Percentiles rank a stretch among this genome's conserved stretches.
Conservation (phyloP, 2,888 invertebrate genomes). For the Drosophila subsilvestris region DNA sequence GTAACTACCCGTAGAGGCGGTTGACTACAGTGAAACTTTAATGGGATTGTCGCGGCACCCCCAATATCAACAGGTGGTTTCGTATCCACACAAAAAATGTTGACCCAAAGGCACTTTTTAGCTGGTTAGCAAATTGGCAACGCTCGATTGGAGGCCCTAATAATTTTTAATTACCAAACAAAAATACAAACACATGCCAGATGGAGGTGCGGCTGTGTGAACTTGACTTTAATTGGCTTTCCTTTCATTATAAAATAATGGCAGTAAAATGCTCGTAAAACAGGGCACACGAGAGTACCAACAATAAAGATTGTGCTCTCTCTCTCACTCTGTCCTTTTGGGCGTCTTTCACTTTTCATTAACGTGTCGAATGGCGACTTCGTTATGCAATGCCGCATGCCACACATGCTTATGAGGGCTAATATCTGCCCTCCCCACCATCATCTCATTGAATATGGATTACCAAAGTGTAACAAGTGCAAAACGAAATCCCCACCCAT, state of each 20-base stretch:
- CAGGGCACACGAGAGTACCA: neutral
- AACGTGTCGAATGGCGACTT: constrained; percentile 57
- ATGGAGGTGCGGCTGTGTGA: constrained; percentile 69
- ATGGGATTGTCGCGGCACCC: constrained; percentile 27
- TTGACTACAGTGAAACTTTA: neutral
- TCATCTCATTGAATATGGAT: constrained; percentile 34
- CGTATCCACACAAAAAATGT: constrained; percentile 16
- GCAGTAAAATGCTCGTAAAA: neutral
- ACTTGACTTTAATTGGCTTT: constrained; percentile 78
- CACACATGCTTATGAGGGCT: constrained; percentile 27
- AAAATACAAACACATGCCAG: constrained; percentile 22
- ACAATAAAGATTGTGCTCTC: constrained; percentile 27
- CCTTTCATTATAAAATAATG: constrained; percentile 61
- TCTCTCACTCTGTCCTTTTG: constrained; percentile 3
- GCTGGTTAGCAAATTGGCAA: constrained; percentile 60
- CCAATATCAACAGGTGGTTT: constrained; percentile 18
- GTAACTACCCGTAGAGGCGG: constrained; percentile 8
- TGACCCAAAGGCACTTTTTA: constrained; percentile 49
- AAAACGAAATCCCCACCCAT: constrained; percentile 46
- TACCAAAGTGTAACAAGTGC: constrained; percentile 64
- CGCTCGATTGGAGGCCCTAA: constrained; percentile 58
- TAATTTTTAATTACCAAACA: constrained; percentile 63
- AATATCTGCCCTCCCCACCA: constrained; percentile 50
- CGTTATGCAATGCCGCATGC: constrained; percentile 60
- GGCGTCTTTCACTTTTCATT: constrained; percentile 66